phyloP scores from a whole-genome alignment of 2,797 vertebrate genomes.

The Hippocampus kuda region DNA sequence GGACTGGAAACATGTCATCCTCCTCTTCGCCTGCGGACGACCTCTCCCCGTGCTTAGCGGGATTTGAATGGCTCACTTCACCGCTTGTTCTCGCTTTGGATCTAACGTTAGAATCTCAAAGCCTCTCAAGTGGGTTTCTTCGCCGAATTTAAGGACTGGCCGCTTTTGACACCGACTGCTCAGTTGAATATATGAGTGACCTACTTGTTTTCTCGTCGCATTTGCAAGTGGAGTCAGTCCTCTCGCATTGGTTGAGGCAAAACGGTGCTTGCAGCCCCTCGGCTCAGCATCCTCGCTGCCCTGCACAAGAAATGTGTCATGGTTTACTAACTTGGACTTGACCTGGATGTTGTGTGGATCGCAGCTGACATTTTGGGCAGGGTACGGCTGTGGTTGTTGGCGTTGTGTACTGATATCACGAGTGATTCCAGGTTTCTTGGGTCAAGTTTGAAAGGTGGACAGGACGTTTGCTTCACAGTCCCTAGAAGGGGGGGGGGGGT shows the following conservation, averaged over 20 bases:
- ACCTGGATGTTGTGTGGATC: slow-evolving; percentile 58
- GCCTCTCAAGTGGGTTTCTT: slow-evolving; percentile 12
- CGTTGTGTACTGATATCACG: slow-evolving; percentile 11
- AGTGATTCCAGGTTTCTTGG: neutral
- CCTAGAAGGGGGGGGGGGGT: neutral
- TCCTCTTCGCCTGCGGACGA: slow-evolving; percentile 20
- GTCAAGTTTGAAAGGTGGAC: slow-evolving; percentile 5
- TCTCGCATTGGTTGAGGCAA: neutral
- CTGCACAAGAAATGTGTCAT: slow-evolving; percentile 30
- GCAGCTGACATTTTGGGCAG: slow-evolving; percentile 32
- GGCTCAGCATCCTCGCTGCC: slow-evolving; percentile 36
- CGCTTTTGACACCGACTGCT: slow-evolving; percentile 52
- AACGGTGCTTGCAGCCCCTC: neutral
- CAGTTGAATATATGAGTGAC: slow-evolving; percentile 31
- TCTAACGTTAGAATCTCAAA: slow-evolving; percentile 10
- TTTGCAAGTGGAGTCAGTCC: slow-evolving; percentile 2
- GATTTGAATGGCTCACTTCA: slow-evolving; percentile 18
- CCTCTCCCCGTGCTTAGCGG: slow-evolving; percentile 7
- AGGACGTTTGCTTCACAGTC: neutral
- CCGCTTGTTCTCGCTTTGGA: slow-evolving; percentile 13
- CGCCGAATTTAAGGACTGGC: slow-evolving; percentile 23
- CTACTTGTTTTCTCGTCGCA: slow-evolving; percentile 39
- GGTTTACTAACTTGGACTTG: slow-evolving; percentile 52
- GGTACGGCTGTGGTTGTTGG: slow-evolving; percentile 26
- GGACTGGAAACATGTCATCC: slow-evolving; percentile 43